phyloP scores from a whole-genome alignment of 2,113 vertebrate species.

The Aix galericulata region DNA sequence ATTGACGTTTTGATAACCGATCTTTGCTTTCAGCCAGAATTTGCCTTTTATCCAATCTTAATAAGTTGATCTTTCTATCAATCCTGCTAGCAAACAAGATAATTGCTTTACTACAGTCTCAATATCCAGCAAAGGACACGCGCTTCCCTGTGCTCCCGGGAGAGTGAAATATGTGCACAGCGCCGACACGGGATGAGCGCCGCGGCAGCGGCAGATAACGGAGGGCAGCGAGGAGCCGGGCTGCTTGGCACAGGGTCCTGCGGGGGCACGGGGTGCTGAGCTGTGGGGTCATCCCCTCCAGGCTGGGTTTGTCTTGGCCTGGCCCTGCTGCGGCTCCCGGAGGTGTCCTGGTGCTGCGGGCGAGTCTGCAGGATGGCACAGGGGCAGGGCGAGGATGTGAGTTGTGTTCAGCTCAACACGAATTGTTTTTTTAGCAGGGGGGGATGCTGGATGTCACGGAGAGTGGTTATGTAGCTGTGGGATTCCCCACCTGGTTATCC shows the following conservation, averaged over 20 bases:
- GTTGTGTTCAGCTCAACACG: not conserved
- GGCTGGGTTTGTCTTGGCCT: not conserved
- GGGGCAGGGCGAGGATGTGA: too few relatives aligned
- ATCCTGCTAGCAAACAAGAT: conserved; percentile 1
- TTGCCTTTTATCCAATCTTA: not conserved
- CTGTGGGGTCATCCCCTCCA: not conserved
- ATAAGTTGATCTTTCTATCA: not conserved
- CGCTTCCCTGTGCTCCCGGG: not conserved
- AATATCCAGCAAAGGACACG: not conserved
- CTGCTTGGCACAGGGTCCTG: not conserved
- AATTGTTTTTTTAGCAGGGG: not conserved
- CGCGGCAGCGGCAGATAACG: not conserved
- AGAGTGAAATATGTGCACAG: not conserved
- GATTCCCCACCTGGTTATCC: not conserved
- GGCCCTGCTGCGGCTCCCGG: not conserved
- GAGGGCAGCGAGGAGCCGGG: not conserved
- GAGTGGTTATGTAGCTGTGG: not conserved
- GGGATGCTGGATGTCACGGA: not conserved
- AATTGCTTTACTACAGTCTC: not conserved
- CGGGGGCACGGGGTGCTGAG: too few relatives aligned
- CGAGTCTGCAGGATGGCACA: not conserved
- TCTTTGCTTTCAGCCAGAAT: not conserved
- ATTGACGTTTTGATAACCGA: not conserved
- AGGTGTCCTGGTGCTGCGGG: not conserved
- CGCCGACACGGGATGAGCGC: not conserved